Base-by-base conservation (phyloP, 2,113 vertebrate genomes). In the Scytalopus superciliaris region DNA sequence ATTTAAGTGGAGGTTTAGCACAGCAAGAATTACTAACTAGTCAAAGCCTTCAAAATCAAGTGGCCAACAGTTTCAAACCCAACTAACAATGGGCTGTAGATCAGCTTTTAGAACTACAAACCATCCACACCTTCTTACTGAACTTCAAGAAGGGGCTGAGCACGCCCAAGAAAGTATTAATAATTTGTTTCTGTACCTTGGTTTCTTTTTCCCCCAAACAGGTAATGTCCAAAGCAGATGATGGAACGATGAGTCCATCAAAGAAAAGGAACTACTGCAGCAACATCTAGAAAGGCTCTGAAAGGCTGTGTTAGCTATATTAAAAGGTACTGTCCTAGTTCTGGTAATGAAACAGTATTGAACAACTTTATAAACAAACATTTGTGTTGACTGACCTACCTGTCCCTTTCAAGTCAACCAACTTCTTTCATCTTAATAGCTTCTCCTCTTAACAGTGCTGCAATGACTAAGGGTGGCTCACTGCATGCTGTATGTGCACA, bases 401-500 rank as follows among this genome's bases (percentile, higher is more conserved):
- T 49, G 44, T 28, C 33, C 79, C 87, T 90, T 90, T 94, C 64
- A 83, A 92, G 76, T 84, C 52, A 84, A 88, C 63, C 68, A 83
- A 4, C 35, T 55, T 49, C 75, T 67, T 88, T 97, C 85, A 96
- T 53, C 75, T 75, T 21, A 94, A n/a, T n/a, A 72, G 47, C n/a
- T 84, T 67, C 77, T 60, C 73, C 47, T 56, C 35, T 47, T 50
- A 81, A 63, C 24, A 75, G 42, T 22, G 70, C 73, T 49, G 28
- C 40, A 77, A 50, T 90, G 72, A 92, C 87, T 92, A 74, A 56
- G 15, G 1, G 24, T 35, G 40, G 47, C 64, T 81, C 68, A 67
- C 60, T 40, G 68, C 40, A 42, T 2, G 23, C 56, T 74, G 52
- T 2, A 1, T 5, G 10, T 0, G 1, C 35, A 67, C 33, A 59